phyloP scores from a whole-genome alignment of 2,888 invertebrate genomes.

The Ganaspis brasiliensis region DNA sequence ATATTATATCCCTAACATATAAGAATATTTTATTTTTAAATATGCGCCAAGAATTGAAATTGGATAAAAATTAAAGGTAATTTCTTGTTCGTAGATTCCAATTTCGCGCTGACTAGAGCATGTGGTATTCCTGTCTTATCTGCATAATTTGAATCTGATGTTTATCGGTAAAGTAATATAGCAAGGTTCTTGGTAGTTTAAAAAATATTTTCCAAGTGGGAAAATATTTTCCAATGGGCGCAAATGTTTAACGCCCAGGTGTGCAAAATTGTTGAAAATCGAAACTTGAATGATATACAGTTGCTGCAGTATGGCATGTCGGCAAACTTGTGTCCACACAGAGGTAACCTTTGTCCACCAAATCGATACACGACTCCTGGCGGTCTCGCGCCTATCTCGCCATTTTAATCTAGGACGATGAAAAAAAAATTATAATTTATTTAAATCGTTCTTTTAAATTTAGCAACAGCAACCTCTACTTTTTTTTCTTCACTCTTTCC shows the following conservation, averaged over 20 bases:
- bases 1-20: no score
- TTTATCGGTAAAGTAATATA: background rate
- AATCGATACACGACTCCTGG: slow-evolving; percentile 68
- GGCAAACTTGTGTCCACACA: slow-evolving; percentile 57
- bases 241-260: slow-evolving; percentile 47
- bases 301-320: slow-evolving; percentile 66
- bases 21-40: no score
- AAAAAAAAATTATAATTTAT: slow-evolving; percentile 44
- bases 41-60: no score
- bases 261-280: slow-evolving; percentile 56
- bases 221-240: slow-evolving; percentile 50
- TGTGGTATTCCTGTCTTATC: background rate
- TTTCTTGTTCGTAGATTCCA: no score
- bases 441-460: slow-evolving; percentile 28
- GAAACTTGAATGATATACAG: slow-evolving; percentile 67
- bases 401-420: slow-evolving; percentile 36
- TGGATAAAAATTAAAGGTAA: background rate
- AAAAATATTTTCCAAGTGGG: background rate
- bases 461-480: background rate
- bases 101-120: no score
- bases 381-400: slow-evolving; percentile 16
- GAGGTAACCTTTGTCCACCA: slow-evolving; percentile 71
- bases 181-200: background rate
- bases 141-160: background rate
- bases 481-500: background rate